These are phyloP conservation scores for Canis aureus DNA, from an alignment of 2,113 vertebrate genomes.

Conservation along the genomic window DNA sequence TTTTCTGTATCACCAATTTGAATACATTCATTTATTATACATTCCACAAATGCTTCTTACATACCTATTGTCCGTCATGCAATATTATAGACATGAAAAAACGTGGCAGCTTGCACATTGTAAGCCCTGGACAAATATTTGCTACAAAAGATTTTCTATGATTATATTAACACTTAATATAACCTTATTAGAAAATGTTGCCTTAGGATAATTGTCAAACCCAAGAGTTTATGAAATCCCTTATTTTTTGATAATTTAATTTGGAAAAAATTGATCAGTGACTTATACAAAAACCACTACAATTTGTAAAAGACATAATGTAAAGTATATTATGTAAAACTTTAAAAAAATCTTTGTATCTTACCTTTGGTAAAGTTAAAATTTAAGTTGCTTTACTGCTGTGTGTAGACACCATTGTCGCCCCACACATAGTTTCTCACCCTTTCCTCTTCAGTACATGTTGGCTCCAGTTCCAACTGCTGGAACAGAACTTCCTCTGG, in stretches of 20 bases:
- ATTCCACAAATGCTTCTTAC: background rate
- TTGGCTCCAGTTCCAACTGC: background rate
- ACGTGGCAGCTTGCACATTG: background rate
- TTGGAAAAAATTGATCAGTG: background rate
- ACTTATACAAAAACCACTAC: background rate
- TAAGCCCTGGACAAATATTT: background rate
- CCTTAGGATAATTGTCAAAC: background rate
- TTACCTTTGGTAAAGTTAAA: slow-evolving; percentile 5
- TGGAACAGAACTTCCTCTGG: background rate
- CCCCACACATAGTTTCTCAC: background rate
- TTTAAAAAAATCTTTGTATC: background rate
- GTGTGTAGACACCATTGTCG: background rate
- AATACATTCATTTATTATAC: background rate
- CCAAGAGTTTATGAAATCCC: background rate
- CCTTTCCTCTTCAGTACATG: background rate
- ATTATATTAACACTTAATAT: background rate
- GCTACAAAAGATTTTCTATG: background rate
- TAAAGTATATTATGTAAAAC: background rate
- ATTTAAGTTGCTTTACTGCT: background rate
- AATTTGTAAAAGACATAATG: background rate
- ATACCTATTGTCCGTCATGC: background rate
- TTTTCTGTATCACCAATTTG: background rate
- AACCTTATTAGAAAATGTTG: background rate
- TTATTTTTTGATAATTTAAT: slow-evolving; percentile 4
- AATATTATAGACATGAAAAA: background rate